A percentile compares a stretch with the other conserved stretches of the same genome.
These are phyloP conservation scores for Halcyon smyrnensis DNA, from an alignment of 2,797 vertebrate species.

Conservation along the genomic window DNA sequence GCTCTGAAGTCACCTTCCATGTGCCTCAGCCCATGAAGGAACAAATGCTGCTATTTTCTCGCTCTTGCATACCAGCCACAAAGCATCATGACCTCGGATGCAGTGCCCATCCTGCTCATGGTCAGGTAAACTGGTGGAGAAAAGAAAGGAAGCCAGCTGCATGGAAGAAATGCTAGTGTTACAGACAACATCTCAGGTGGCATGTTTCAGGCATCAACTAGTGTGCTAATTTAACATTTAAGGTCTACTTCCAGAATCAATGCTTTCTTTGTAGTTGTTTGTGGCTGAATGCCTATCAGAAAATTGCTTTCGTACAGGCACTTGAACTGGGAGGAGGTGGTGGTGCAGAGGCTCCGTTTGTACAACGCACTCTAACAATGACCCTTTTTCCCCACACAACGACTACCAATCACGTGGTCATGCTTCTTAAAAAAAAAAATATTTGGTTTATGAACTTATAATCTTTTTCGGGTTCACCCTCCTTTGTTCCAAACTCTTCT, in stretches of 20 bases:
- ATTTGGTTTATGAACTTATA: not conserved
- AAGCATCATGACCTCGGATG: not conserved
- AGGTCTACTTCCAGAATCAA: not conserved
- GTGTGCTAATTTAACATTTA: not conserved
- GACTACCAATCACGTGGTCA: not conserved
- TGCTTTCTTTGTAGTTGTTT: not conserved
- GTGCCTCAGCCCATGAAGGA: rapidly evolving
- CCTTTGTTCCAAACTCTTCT: not conserved
- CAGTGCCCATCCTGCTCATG: not conserved
- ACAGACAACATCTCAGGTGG: not conserved
- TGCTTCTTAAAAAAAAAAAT: not conserved
- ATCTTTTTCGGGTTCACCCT: not conserved
- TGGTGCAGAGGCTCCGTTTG: not conserved
- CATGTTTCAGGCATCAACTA: not conserved
- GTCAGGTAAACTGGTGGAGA: not conserved
- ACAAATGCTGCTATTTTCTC: not conserved
- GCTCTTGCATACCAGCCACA: not conserved
- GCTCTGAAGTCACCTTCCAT: not conserved
- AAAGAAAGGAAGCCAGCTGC: not conserved
- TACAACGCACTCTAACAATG: not conserved
- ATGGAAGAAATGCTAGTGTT: not conserved
- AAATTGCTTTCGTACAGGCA: not conserved
- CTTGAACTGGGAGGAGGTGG: not conserved
- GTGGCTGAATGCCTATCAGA: not conserved
- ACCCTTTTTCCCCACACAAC: not conserved